Conservation (phyloP, 2,797 vertebrate species). For the Dermochelys coriacea region DNA sequence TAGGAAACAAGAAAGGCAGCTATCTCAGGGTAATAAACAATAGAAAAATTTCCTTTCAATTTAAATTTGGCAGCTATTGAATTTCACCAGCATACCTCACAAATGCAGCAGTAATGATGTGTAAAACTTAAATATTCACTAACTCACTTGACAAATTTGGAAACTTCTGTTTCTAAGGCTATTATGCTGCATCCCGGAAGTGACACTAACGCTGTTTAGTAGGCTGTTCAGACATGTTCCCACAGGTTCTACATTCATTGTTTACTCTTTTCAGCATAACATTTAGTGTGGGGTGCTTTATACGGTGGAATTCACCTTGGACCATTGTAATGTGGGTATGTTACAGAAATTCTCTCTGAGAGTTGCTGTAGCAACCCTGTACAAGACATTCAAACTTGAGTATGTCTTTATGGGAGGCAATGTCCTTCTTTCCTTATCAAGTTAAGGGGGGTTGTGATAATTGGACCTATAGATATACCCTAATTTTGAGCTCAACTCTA, state of each 20-base stretch:
- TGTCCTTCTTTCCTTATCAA: not conserved
- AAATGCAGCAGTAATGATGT: not conserved
- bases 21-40: not conserved
- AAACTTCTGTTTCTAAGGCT: not conserved
- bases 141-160: not conserved
- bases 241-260: not conserved
- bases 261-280: not conserved
- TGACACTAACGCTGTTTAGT: not conserved
- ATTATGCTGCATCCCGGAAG: not conserved
- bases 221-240: not conserved
- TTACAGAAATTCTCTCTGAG: not conserved
- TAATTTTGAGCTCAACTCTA: not conserved
- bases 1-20: not conserved
- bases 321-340: not conserved
- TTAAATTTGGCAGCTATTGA: not conserved
- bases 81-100: rapidly evolving
- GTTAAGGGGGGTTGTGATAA: not conserved
- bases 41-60: not conserved
- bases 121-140: not conserved
- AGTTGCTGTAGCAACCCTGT: not conserved
- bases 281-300: not conserved
- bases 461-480: not conserved
- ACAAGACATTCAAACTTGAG: not conserved
- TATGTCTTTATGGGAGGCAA: not conserved
- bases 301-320: not conserved